Conservation (phyloP, 2,113 vertebrate species). For the Pithys albifrons region DNA sequence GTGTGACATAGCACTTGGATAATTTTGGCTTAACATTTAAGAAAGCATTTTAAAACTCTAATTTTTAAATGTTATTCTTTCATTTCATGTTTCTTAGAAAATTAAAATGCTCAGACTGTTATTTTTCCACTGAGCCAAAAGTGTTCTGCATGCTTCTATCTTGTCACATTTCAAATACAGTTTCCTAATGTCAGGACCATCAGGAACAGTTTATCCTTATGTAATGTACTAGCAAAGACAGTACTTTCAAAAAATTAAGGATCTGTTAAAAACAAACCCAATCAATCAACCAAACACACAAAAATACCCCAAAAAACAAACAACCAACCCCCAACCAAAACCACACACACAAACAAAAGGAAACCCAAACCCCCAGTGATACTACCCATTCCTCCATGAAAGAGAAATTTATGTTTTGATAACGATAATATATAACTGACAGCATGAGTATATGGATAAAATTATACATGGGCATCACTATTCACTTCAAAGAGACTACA, state of each 20-base stretch:
- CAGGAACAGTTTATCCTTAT: not conserved
- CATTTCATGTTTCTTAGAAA: not conserved
- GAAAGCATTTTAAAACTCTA: not conserved
- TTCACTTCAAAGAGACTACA: not conserved
- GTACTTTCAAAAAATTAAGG: not conserved
- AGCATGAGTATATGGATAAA: not conserved
- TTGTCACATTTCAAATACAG: not conserved
- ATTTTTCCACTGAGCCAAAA: not conserved
- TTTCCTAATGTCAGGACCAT: not conserved
- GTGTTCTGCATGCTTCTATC: not conserved
- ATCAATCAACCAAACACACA: not conserved
- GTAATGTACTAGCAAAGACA: not conserved
- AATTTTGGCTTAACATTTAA: not conserved
- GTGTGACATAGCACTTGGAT: not conserved
- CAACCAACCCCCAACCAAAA: not conserved
- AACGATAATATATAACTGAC: not conserved
- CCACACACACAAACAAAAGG: not conserved
- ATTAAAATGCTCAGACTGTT: not conserved
- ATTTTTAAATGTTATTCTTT: not conserved
- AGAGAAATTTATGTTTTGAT: not conserved
- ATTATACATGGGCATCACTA: not conserved
- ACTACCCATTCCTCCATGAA: not conserved
- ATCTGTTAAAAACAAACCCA: not conserved
- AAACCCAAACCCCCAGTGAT: not conserved
- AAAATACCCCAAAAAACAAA: not conserved